Evolutionary conservation across 2,888 invertebrate genomes (phyloP).

Genomic region (Rhyacophila evoluta): DNA sequence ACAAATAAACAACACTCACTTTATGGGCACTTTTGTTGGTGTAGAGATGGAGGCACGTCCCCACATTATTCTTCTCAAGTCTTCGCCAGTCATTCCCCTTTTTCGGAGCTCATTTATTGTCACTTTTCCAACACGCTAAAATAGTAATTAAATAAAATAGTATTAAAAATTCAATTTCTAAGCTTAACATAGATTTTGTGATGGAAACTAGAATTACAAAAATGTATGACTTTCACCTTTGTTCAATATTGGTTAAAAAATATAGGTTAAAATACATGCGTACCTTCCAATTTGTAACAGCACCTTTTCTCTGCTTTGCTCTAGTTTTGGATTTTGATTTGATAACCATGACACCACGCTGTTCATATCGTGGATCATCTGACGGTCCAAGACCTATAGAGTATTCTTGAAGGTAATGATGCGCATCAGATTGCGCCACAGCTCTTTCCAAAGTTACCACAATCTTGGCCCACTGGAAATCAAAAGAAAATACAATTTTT

Average conservation of each 20-base stretch:
- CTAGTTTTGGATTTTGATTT: constrained; percentile 96
- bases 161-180: too few relatives aligned
- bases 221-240: too few relatives aligned
- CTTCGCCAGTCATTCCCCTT: constrained; percentile 87
- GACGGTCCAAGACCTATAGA: constrained; percentile 91
- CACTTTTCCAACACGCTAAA: constrained; percentile 86
- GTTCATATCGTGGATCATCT: constrained; percentile 86
- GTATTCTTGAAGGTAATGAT: constrained; percentile 93
- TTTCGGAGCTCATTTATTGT: constrained; percentile 86
- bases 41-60: constrained; percentile 89
- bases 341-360: constrained; percentile 97
- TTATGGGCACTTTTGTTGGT: constrained; percentile 78
- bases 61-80: constrained; percentile 90
- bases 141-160: constrained; percentile 33
- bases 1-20: too few relatives aligned
- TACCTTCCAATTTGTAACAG: constrained; percentile 98
- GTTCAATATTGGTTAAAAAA: too few relatives aligned
- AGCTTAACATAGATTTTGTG: too few relatives aligned
- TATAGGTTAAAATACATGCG: too few relatives aligned
- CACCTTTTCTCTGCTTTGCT: constrained; percentile 96
- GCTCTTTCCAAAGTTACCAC: constrained; percentile 96
- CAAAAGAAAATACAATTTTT: constrained; percentile 1
- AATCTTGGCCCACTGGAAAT: constrained; percentile 94
- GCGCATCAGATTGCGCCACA: constrained; percentile 89
- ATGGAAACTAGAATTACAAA: too few relatives aligned